A percentile compares a stretch with the other conserved stretches of the same genome.
phyloP scores from a whole-genome alignment of 2,113 vertebrate species.

The Crypturellus undulatus region DNA sequence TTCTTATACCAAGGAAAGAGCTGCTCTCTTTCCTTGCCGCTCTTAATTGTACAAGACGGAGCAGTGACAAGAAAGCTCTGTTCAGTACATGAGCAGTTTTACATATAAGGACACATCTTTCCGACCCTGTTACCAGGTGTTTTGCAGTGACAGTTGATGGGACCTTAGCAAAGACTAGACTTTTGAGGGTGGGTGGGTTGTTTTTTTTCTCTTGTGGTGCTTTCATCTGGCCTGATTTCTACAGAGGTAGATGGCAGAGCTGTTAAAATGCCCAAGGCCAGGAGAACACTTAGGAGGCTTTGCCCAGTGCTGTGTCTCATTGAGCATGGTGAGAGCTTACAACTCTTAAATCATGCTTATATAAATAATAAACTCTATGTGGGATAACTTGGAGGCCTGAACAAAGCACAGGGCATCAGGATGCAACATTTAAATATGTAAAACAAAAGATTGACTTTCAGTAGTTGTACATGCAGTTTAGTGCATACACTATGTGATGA shows the following conservation, averaged over 20 bases:
- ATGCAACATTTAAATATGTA: not conserved
- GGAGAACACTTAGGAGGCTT: not conserved
- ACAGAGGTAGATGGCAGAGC: not conserved
- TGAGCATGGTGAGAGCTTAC: not conserved
- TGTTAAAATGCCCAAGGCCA: not conserved
- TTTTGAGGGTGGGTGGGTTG: not conserved
- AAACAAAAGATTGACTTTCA: not conserved
- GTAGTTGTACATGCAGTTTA: not conserved
- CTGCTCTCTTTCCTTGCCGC: not conserved
- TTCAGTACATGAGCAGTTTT: not conserved
- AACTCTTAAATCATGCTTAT: not conserved
- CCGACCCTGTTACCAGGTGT: not conserved
- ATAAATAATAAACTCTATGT: not conserved
- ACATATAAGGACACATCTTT: not conserved
- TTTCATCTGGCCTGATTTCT: not conserved
- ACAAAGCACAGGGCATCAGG: not conserved
- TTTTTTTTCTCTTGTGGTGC: not conserved
- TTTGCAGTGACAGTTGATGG: not conserved
- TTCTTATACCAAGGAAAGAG: not conserved
- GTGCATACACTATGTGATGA: not conserved
- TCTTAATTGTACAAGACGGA: not conserved
- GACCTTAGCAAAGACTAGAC: not conserved
- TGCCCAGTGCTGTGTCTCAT: rapidly evolving
- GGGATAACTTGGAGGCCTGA: not conserved
- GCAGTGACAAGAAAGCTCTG: not conserved